Evolutionary conservation across 2,113 vertebrate species (phyloP).

Genomic region (Anoura caudifer): DNA sequence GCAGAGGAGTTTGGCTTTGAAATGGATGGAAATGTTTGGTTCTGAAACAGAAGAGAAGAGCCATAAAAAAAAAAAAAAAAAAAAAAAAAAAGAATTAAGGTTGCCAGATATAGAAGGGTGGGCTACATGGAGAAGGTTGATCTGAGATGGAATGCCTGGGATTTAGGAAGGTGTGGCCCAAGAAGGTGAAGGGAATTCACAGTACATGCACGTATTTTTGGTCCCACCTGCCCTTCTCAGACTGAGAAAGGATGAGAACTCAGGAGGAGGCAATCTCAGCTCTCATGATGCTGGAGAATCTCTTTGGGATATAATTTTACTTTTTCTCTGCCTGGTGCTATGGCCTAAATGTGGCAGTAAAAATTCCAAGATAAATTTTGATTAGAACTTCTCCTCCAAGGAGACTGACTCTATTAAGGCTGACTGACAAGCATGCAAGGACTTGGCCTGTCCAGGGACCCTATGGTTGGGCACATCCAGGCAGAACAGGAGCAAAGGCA

Average conservation of each 20-base stretch:
- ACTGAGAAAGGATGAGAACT: not conserved
- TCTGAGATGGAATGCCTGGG: not conserved
- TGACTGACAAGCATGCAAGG: not conserved
- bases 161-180: not conserved
- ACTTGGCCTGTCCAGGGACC: not conserved
- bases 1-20: not conserved
- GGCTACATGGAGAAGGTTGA: not conserved
- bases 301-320: not conserved
- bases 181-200: not conserved
- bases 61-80: not conserved
- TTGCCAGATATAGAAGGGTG: not conserved
- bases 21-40: not conserved
- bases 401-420: not conserved
- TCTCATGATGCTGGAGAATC: not conserved
- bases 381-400: not conserved
- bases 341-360: not conserved
- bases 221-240: not conserved
- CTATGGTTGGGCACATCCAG: not conserved
- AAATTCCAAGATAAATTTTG: not conserved
- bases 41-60: not conserved
- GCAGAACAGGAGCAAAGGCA: constrained; percentile 3
- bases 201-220: not conserved
- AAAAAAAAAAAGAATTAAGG: not conserved
- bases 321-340: not conserved
- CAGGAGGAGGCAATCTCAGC: not conserved